Percentiles rank a stretch among this genome's conserved stretches.
Evolutionary conservation across 2,888 invertebrate genomes (phyloP).

Genomic region (Nemotelus pantherinus): DNA sequence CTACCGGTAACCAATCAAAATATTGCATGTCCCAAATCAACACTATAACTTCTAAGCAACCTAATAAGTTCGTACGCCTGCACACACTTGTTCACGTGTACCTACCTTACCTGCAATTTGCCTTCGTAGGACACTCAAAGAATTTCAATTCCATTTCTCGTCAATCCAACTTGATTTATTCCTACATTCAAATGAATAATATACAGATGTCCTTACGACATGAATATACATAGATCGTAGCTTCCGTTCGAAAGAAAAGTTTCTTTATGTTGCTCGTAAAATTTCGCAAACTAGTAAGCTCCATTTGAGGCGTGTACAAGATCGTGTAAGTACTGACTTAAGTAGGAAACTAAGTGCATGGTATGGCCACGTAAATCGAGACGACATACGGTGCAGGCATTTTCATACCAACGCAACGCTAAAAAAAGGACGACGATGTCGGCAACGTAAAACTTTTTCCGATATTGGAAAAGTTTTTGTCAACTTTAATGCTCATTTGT

Average conservation of each 20-base stretch:
- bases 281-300: neutral
- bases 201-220: neutral
- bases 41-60: no score
- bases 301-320: neutral
- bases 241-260: neutral
- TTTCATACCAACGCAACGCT: neutral
- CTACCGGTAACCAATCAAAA: no score
- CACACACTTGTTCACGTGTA: no score
- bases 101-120: no score
- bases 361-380: no score
- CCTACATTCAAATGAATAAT: neutral
- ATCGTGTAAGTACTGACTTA: neutral
- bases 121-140: no score
- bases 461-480: slow-evolving; percentile 39
- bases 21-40: no score
- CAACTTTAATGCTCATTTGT: slow-evolving; percentile 23
- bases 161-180: no score
- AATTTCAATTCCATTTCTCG: no score
- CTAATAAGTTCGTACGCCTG: no score
- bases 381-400: slow-evolving; percentile 9
- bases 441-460: slow-evolving; percentile 34
- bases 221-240: neutral
- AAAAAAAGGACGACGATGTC: slow-evolving; percentile 8
- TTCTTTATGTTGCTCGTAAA: slow-evolving; percentile 9
- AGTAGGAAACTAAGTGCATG: neutral